Conservation (phyloP, 2,888 invertebrate genomes). For the Iphiclides podalirius region DNA sequence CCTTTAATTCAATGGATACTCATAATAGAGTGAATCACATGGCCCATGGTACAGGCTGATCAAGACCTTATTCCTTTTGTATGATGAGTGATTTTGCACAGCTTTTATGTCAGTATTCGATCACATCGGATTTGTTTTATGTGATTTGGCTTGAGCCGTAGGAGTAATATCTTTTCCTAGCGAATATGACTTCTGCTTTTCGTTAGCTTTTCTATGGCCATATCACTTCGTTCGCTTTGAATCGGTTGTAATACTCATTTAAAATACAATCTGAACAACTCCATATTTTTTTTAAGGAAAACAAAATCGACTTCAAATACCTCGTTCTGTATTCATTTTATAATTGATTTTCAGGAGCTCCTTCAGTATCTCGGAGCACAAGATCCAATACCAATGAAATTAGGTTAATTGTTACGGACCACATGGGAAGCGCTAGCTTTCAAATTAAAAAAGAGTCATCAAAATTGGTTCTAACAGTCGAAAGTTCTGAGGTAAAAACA, state of each 20-base stretch:
- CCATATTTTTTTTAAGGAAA: no score
- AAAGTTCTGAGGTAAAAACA: no score
- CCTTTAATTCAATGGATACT: conserved; percentile 56
- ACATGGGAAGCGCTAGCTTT: no score
- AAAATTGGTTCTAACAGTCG: no score
- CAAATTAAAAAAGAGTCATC: no score
- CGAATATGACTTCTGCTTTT: not conserved
- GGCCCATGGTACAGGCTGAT: conserved; percentile 29
- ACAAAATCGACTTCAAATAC: no score
- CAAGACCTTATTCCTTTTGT: conserved; percentile 31
- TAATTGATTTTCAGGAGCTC: no score
- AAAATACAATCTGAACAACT: not conserved
- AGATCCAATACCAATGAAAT: no score
- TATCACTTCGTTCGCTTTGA: not conserved
- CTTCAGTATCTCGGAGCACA: no score
- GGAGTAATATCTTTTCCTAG: not conserved
- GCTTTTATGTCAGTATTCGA: not conserved
- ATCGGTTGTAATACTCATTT: not conserved
- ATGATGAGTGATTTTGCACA: conserved; percentile 15
- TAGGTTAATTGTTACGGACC: not conserved
- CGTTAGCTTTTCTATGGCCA: not conserved
- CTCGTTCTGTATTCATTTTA: no score
- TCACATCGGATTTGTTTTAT: not conserved
- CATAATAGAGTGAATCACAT: conserved; percentile 48
- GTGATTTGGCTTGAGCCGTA: not conserved